Evolutionary conservation across 2,113 vertebrate genomes (phyloP).

Genomic region (human): GRCh38 chr12:129658001-129658500

Average conservation of each 20-base stretch:
- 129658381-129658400: no score
- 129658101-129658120: no score
- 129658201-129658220: background rate
- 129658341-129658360: background rate
- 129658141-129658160: background rate
- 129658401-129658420: no score
- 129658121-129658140: accelerated
- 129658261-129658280: background rate
- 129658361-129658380: accelerated
- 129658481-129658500: background rate
- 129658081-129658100: background rate
- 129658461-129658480: background rate
- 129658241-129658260: background rate
- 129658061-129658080: accelerated
- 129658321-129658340: background rate
- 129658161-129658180: background rate
- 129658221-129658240: no score
- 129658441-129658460: background rate
- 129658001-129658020: background rate
- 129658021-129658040: background rate
- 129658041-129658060: background rate
- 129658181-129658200: background rate
- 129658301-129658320: background rate
- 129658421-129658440: background rate
- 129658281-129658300: no score